A percentile compares a stretch with the other conserved stretches of the same genome.
These are phyloP conservation scores for Platycheirus rosarum DNA, from an alignment of 2,888 invertebrate species.

Conservation along the genomic window DNA sequence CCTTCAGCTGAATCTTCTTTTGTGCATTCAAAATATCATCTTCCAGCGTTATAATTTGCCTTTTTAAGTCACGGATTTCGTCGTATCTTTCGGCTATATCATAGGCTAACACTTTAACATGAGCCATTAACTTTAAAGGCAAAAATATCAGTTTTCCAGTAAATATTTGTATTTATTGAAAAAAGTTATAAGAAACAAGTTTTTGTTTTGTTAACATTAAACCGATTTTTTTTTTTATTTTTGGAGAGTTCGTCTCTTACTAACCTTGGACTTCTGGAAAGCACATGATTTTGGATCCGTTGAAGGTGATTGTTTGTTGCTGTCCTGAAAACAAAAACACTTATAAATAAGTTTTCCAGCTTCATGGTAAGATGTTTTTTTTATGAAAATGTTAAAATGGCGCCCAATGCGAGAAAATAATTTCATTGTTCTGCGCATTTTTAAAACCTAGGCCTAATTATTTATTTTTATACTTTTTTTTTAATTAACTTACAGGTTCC, in stretches of 20 bases:
- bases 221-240: too few relatives aligned
- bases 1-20: slow-evolving; percentile 85
- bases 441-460: too few relatives aligned
- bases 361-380: neutral
- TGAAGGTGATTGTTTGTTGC: neutral
- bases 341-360: neutral
- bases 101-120: slow-evolving; percentile 84
- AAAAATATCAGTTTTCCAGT: slow-evolving; percentile 15
- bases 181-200: slow-evolving; percentile 37
- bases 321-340: slow-evolving; percentile 35
- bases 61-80: slow-evolving; percentile 83
- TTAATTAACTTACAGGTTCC: slow-evolving; percentile 37
- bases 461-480: neutral
- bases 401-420: neutral
- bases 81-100: slow-evolving; percentile 86
- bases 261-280: slow-evolving; percentile 55
- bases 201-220: too few relatives aligned
- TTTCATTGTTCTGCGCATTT: too few relatives aligned
- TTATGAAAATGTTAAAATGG: neutral
- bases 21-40: slow-evolving; percentile 84
- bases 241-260: slow-evolving; percentile 32
- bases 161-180: slow-evolving; percentile 41
- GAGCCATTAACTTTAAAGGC: slow-evolving; percentile 75
- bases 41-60: slow-evolving; percentile 84
- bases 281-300: slow-evolving; percentile 26